Conservation (phyloP, 2,797 vertebrate species). For the Microcaecilia unicolor region DNA sequence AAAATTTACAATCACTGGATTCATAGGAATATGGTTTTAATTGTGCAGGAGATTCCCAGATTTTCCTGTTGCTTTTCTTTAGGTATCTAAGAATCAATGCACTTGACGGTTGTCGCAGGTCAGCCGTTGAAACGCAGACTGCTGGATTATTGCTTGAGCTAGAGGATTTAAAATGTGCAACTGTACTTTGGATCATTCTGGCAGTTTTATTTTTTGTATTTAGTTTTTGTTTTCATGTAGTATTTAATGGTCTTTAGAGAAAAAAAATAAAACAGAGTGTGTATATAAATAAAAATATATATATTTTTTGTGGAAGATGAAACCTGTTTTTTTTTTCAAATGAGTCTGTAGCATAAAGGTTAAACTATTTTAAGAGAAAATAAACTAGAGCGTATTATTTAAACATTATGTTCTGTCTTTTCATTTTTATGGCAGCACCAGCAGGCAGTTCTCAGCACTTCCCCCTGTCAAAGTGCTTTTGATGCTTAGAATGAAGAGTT, state of each 20-base stretch:
- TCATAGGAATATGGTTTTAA: slow-evolving; percentile 26
- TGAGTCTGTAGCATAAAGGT: slow-evolving; percentile 92
- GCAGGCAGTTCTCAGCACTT: too few species aligned
- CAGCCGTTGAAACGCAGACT: slow-evolving; percentile 36
- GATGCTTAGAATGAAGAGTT: too few species aligned
- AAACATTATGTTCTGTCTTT: slow-evolving; percentile 53
- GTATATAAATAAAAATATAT: slow-evolving; percentile 48
- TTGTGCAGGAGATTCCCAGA: background rate
- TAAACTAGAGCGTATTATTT: slow-evolving; percentile 95
- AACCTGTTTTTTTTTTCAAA: slow-evolving; percentile 82
- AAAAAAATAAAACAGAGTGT: slow-evolving; percentile 66
- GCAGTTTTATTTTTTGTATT: slow-evolving; percentile 19
- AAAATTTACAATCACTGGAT: slow-evolving; percentile 55
- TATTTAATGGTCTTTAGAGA: slow-evolving; percentile 79
- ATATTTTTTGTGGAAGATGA: slow-evolving; percentile 83
- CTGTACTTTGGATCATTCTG: slow-evolving; percentile 34
- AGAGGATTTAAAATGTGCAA: slow-evolving; percentile 40
- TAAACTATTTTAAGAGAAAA: slow-evolving; percentile 94
- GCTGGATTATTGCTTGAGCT: slow-evolving; percentile 40
- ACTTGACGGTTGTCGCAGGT: slow-evolving; percentile 35
- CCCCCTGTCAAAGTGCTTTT: too few species aligned
- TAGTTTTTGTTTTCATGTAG: slow-evolving; percentile 58
- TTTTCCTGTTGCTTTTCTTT: background rate
- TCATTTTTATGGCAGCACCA: too few species aligned
- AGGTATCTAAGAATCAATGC: slow-evolving; percentile 45